phyloP scores from a whole-genome alignment of 2,113 vertebrate genomes.

The Orcinus orca region DNA sequence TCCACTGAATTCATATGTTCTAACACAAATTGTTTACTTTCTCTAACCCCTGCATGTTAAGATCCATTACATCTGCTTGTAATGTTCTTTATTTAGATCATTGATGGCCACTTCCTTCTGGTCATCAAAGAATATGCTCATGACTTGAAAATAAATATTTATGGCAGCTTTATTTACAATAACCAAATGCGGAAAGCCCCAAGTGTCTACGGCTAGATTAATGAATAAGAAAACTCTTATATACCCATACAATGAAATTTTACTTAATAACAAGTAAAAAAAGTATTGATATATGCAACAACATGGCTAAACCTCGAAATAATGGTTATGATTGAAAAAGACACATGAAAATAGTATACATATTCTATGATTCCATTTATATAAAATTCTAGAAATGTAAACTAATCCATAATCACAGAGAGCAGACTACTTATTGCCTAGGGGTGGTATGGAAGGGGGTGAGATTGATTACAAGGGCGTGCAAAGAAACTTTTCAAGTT shows the following conservation, averaged over 20 bases:
- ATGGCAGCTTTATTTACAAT: neutral
- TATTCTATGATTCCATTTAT: neutral
- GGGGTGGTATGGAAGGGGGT: neutral
- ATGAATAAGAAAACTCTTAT: neutral
- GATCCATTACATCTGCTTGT: neutral
- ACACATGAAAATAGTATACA: neutral
- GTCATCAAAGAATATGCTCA: neutral
- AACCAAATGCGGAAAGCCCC: neutral
- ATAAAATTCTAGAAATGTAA: neutral
- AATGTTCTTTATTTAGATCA: neutral
- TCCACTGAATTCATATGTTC: neutral
- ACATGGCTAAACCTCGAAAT: neutral
- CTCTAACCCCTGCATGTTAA: neutral
- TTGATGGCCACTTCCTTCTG: neutral
- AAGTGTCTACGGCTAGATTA: neutral
- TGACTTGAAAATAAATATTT: neutral
- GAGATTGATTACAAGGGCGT: neutral
- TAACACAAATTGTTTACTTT: neutral
- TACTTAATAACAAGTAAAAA: neutral
- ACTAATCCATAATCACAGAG: neutral
- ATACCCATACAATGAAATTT: neutral
- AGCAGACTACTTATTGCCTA: neutral
- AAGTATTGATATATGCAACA: neutral
- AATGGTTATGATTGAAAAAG: neutral
- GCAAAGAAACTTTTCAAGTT: neutral